phyloP scores from a whole-genome alignment of 1,140 invertebrate genomes.

The Adelges cooleyi region DNA sequence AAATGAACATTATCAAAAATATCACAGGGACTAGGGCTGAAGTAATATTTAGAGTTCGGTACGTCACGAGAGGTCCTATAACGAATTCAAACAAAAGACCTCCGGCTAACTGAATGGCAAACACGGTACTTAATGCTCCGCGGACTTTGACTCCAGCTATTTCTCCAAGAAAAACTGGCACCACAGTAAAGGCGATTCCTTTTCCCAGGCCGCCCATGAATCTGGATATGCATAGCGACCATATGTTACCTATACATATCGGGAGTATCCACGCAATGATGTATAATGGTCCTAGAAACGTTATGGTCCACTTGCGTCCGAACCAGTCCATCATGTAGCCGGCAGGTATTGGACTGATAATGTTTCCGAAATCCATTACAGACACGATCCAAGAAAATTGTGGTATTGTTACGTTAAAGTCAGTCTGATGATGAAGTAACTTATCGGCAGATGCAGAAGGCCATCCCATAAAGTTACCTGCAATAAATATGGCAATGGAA shows the following conservation, averaged over 20 bases:
- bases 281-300: slow-evolving; percentile 47
- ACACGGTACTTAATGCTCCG: slow-evolving; percentile 51
- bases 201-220: slow-evolving; percentile 50
- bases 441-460: slow-evolving; percentile 53
- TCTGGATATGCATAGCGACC: slow-evolving; percentile 27
- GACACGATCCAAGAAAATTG: slow-evolving; percentile 32
- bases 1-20: slow-evolving; percentile 54
- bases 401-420: slow-evolving; percentile 6
- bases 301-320: slow-evolving; percentile 57
- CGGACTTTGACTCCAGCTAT: slow-evolving; percentile 43
- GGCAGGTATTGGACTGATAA: slow-evolving; percentile 31
- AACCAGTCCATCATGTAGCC: slow-evolving; percentile 55
- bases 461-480: slow-evolving; percentile 59
- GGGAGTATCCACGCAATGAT: slow-evolving; percentile 44
- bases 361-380: slow-evolving; percentile 33
- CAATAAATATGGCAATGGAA: slow-evolving; percentile 33
- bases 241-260: background rate
- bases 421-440: slow-evolving; percentile 23
- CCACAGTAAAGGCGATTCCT: slow-evolving; percentile 61
- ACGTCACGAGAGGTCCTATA: slow-evolving; percentile 60
- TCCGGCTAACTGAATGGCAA: slow-evolving; percentile 62
- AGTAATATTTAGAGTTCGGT: slow-evolving; percentile 51
- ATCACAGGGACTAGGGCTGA: slow-evolving; percentile 48
- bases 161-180: slow-evolving; percentile 77
- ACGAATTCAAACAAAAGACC: slow-evolving; percentile 45